A percentile compares a stretch with the other conserved stretches of the same genome.
Evolutionary conservation across 2,888 invertebrate species (phyloP).

Genomic region (Tortricodes alternella): DNA sequence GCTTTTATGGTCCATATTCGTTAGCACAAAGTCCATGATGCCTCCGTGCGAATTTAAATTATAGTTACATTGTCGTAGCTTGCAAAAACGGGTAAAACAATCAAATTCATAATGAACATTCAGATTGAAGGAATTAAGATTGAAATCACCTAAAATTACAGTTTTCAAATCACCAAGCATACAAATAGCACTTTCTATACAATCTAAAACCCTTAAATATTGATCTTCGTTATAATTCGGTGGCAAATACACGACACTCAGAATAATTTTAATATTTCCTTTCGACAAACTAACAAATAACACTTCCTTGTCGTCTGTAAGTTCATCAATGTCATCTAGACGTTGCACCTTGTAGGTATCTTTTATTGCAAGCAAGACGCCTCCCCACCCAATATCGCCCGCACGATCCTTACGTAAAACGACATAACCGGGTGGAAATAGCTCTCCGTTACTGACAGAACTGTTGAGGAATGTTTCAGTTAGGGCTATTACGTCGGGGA

Average conservation of each 20-base stretch:
- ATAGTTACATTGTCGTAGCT: too few species aligned
- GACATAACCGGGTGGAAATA: background rate
- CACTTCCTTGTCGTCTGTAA: slow-evolving; percentile 20
- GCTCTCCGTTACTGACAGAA: slow-evolving; percentile 6
- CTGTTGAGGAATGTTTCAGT: slow-evolving; percentile 15
- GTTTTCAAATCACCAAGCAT: too few species aligned
- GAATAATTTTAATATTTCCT: background rate
- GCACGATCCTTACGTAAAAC: slow-evolving; percentile 17
- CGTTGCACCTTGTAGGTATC: background rate
- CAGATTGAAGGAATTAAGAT: too few species aligned
- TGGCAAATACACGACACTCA: background rate
- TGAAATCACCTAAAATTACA: too few species aligned
- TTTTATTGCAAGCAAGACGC: slow-evolving; percentile 12
- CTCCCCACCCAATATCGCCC: slow-evolving; percentile 9
- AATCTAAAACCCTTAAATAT: background rate
- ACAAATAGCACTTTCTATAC: background rate
- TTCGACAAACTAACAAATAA: slow-evolving; percentile 5
- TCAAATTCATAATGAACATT: too few species aligned
- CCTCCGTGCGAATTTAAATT: too few species aligned
- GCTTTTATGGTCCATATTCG: too few species aligned
- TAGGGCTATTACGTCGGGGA: background rate
- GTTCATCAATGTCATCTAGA: background rate
- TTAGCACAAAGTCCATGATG: too few species aligned
- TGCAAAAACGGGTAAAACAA: too few species aligned
- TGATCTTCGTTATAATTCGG: background rate